Base-by-base conservation (phyloP, 2,797 vertebrate genomes). In the Cryptoprocta ferox region DNA sequence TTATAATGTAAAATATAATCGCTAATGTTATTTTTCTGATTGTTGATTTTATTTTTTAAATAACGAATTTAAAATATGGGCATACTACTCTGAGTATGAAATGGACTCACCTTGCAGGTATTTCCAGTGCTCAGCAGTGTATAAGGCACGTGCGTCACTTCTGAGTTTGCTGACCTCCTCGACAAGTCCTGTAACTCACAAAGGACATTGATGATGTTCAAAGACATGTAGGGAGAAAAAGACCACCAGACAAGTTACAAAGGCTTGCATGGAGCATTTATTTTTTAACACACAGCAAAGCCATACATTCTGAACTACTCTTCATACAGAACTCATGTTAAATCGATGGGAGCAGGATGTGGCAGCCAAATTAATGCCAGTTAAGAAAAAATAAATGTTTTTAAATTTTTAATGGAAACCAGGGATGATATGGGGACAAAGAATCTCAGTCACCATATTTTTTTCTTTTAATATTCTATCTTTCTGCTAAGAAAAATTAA, bases 401-500 rank as follows among this genome's bases (percentile, higher is more conserved):
- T 80, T n/a, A 68, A 24, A 75, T 95, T 94, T 89, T 95, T 78
- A 96, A 79, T 24, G 18, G n/a, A 92, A 92, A 82, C 5, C n/a
- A 78, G 45, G 19, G 21, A 50, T 42, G 39, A 39, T 11, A 70
- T 8, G 30, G 19, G 56, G 9, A 10, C 61, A 92, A 88, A 89
- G 30, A 66, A 88, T 78, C 53, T 28, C 35, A 84, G 30, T 2
- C 16, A 30, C 15, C 35, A 66, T 56, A 48, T 53, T 70, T 66
- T 61, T 35, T 14, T 45, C 18, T 78, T 94, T 80, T 84, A 93
- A 66, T 94, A 39, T 61, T 92, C 2, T 61, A 85, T 50, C 4
- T 94, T 95, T 95, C 18, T 90, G 32, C 13, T 85, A 88, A 96
- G 75, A 71, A 95, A 91, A 75, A 63, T 15, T 78, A 81, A 92